Base-by-base conservation (phyloP, 2,888 invertebrate genomes). In the Saturnia japonica region DNA sequence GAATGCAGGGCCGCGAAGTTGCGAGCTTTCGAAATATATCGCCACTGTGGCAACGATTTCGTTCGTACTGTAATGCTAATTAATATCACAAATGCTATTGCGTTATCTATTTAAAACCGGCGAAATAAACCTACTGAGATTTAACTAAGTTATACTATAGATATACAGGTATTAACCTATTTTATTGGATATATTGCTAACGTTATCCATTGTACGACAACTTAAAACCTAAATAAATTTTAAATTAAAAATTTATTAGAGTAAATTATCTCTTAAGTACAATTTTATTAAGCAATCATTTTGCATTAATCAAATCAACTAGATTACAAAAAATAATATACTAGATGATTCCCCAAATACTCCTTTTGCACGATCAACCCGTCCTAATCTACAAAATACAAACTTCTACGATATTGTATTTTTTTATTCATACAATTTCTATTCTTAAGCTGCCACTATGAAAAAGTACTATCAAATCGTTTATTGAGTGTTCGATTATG, bases 21-120 rank as follows among this genome's bases (percentile, higher is more conserved):
- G 88, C 85, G 85, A 82, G 87, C 90, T 91, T 91, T 91, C 90
- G 87, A 91, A 91, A 89, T 86, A 87, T 82, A 86, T 83, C 76
- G 80, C 79, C 78, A 77, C 84, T 85, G 82, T 83, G 80, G 82
- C 82, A 80, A 85, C 80, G 83, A 82, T 85, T 83, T 86, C 83
- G 82, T 83, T 83, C 66, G 66, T 70, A 70, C 54, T 64, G 43
- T 64, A 28, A 70, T 66, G 64, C 40, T 64, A 70, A 70, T 70
- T 70, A 70, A 70, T 54, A 67, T 70, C 51, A 25, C 43, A 69
- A 69, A 69, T 67, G 25, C 25, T 67, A 25, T 43, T 62, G 43
- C 64, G 40, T n/a, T 64, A 64, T 64, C 40, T 40, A n/a, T 64
- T 28, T 19, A 64, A 64, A 40, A n/a, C 40, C 11, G 40, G 16